Percentiles rank a stretch among this genome's conserved stretches.
Conservation (phyloP, 2,888 invertebrate genomes). For the Aspidiotus rigidus region DNA sequence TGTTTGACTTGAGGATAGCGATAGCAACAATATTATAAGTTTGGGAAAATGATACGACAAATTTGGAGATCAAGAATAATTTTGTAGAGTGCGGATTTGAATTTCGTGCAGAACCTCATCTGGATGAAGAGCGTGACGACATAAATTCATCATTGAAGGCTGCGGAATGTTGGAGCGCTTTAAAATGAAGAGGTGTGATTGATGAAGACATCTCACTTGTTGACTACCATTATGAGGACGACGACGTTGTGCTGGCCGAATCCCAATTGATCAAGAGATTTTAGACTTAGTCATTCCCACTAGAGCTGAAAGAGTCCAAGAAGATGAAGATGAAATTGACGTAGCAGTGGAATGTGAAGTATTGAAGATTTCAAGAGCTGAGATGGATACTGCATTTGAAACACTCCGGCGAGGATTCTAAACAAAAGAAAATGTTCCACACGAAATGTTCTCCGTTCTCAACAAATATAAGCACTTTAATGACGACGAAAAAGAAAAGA, state of each 20-base stretch:
- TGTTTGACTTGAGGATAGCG: neutral
- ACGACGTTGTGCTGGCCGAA: too few species aligned
- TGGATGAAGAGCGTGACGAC: neutral
- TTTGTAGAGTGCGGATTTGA: neutral
- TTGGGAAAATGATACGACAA: neutral
- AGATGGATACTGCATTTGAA: neutral
- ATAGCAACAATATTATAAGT: neutral
- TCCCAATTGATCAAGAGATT: neutral
- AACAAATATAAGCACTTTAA: neutral
- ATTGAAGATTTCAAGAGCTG: neutral
- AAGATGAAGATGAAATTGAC: neutral
- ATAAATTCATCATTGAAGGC: neutral
- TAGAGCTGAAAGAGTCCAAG: neutral
- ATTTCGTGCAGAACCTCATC: neutral
- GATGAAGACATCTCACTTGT: too few species aligned
- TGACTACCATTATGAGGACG: too few species aligned
- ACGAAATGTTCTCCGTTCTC: neutral
- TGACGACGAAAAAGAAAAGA: neutral
- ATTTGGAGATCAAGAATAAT: neutral
- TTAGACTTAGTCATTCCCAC: neutral
- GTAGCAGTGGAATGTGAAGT: neutral
- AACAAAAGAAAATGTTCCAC: neutral
- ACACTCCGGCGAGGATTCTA: neutral
- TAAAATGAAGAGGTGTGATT: neutral
- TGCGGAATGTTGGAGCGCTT: neutral